Base-by-base conservation (phyloP, 37 sponge, comb jelly and placozoan genomes). In the Geodia barretti region DNA sequence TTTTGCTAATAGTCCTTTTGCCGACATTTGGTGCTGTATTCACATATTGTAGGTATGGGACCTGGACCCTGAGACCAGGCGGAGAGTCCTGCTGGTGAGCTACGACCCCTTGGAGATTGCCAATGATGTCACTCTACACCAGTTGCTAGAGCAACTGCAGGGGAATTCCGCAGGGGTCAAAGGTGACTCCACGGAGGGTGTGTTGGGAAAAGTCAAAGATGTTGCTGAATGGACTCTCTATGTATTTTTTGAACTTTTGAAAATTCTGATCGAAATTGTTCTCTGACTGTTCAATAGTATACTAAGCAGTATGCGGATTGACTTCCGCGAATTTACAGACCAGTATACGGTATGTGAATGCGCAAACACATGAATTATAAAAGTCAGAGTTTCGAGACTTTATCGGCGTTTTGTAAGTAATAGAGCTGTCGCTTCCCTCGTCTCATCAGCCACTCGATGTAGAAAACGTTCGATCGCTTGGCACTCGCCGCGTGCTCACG, bases 401-500 rank as follows among this genome's bases (percentile, higher is more conserved):
- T 37, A n/a, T 82, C 89, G 47, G 89, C 69, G 39, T 72, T 77
- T 31, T 78, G 62, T 60, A 88, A 60, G 14, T 26, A 69, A 29
- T 41, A 76, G 64, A 88, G 79, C 76, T 88, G 89, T 14, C 63
- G 82, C 67, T 62, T 82, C 21, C 83, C 89, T 31, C 83, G 31
- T 32, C 89, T 76, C 30, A 88, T 31, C 23, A 82, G 69, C 61
- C 70, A 88, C 61, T 88, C 89, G 17, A 88, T 83, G 64, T 64
- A 47, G 8, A 70, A 67, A 24, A 62, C 41, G 43, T 88, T 67
- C 3, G 42, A 82, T 30, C 65, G 76, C 64, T 72, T 71, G 19
- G 83, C 42, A 41, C 34, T 60, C 30, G 29, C 21, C 0, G 89
- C 83, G n/a, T 83, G 76, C 29, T 77, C 72, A 24, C 74, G 69